Base-by-base conservation (phyloP, 1,140 invertebrate genomes). In the Akabosia matsudoensis region DNA sequence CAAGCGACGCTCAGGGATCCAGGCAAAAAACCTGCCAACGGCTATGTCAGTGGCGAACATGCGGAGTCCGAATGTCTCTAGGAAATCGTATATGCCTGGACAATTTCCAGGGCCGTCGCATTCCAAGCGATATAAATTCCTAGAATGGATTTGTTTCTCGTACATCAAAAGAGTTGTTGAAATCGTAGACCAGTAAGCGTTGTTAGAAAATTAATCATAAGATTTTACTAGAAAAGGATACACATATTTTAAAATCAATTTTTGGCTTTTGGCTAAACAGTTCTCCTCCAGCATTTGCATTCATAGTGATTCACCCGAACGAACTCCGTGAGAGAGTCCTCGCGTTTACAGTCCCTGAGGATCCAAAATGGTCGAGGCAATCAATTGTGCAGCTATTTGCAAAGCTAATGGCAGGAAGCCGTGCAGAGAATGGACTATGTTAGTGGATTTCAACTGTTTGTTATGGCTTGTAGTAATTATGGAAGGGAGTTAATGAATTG, bases 91-190 rank as follows among this genome's bases (percentile, higher is more conserved):
- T 54, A 31, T 75, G 18, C 61, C 80, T 0, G 56, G 74, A 2
- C 22, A 74, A 22, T 33, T 37, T 13, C 24, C 33, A 28, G 74
- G 13, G 18, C 75, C 26, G 4, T 37, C 61, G n/a, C n/a, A 24
- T 24, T 30, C 26, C 33, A 79, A 81, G 56, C 54, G 34, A 26
- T 97, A 93, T 85, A 96, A 97, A 84, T 96, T 97, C 84, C 89
- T 97, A 61, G 93, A 92, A 82, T 88, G 97, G 82, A 89, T 98
- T 85, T 91, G 92, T 0, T 87, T 97, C 22, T 92, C 92, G 79
- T 91, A 91, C 28, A 93, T 98, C 70, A 94, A 94, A 84, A 89
- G 93, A 82, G 94, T 98, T 52, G 90, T 97, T 22, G 94, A 98
- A 85, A 92, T 96, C 79, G 88, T 88, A 78, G 93, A 96, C 86